phyloP scores from a whole-genome alignment of 2,888 invertebrate species.

The Drosophila koepferae region DNA sequence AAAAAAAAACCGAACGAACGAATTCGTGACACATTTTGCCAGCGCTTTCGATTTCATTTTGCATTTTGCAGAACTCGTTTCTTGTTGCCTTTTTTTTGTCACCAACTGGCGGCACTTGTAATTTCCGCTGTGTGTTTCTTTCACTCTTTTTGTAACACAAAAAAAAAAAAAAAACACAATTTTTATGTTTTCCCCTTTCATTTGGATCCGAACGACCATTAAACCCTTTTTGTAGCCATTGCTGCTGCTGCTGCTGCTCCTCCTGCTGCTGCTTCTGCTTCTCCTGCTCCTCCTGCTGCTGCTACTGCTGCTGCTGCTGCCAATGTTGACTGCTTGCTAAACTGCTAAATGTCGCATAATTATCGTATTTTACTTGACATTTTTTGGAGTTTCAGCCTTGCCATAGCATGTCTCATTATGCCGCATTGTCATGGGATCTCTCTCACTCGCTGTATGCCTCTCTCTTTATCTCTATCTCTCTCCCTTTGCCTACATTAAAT shows the following conservation, averaged over 20 bases:
- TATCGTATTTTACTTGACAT: constrained; percentile 75
- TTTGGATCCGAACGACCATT: constrained; percentile 54
- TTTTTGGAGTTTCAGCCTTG: constrained; percentile 30
- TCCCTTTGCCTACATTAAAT: constrained; percentile 55
- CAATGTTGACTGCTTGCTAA: constrained; percentile 71
- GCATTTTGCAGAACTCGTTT: constrained; percentile 62
- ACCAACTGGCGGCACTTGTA: constrained; percentile 76
- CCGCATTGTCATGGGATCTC: constrained; percentile 49
- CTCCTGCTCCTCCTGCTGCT: constrained; percentile 10
- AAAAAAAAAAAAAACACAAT: constrained; percentile 48
- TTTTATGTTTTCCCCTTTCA: constrained; percentile 51
- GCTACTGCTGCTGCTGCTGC: constrained; percentile 36
- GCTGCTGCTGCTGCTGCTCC: constrained; percentile 9
- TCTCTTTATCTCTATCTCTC: not conserved
- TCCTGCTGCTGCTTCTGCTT: constrained; percentile 24
- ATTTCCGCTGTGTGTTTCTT: constrained; percentile 64
- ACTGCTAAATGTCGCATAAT: constrained; percentile 80
- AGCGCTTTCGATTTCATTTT: constrained; percentile 74
- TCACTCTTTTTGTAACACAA: constrained; percentile 17
- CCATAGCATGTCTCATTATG: constrained; percentile 64
- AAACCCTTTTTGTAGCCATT: constrained; percentile 52
- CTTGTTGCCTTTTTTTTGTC: constrained; percentile 36
- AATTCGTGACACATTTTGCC: constrained; percentile 58
- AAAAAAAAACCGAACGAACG: not conserved
- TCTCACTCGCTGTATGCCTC: not conserved